Evolutionary conservation across 1,140 invertebrate genomes (phyloP).

Genomic region (Lepidurus packardi): DNA sequence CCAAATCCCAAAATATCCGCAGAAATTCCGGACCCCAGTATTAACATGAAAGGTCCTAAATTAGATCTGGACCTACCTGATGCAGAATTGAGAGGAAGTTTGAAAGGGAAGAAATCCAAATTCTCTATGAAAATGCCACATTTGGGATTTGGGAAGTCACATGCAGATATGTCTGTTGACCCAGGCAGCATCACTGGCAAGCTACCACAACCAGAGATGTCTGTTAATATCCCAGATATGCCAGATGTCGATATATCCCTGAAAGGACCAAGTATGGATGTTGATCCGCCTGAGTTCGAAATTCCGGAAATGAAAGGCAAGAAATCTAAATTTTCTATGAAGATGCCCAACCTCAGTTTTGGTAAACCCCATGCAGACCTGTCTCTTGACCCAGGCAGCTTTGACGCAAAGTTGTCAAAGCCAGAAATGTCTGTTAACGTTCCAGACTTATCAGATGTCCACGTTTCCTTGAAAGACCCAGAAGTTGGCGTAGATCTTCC

Average conservation of each 20-base stretch:
- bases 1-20: not conserved
- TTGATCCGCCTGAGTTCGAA: not conserved
- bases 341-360: slow-evolving; percentile 31
- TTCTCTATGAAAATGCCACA: not conserved
- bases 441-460: not conserved
- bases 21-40: not conserved
- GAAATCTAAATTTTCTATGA: slow-evolving; percentile 32
- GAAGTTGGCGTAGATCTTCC: not conserved
- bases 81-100: not conserved
- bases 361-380: not conserved
- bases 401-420: slow-evolving; percentile 19
- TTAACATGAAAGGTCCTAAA: not conserved
- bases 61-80: not conserved
- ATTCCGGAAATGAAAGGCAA: slow-evolving; percentile 23
- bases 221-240: not conserved
- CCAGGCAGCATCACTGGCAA: not conserved
- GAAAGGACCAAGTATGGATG: not conserved
- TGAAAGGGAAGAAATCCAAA: not conserved
- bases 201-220: not conserved
- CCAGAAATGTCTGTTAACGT: not conserved
- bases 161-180: not conserved
- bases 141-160: not conserved
- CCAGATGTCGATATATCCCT: slow-evolving; percentile 1
- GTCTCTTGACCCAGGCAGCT: not conserved
- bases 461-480: not conserved